phyloP scores from a whole-genome alignment of 2,888 invertebrate species.

The Zootermopsis nevadensis region DNA sequence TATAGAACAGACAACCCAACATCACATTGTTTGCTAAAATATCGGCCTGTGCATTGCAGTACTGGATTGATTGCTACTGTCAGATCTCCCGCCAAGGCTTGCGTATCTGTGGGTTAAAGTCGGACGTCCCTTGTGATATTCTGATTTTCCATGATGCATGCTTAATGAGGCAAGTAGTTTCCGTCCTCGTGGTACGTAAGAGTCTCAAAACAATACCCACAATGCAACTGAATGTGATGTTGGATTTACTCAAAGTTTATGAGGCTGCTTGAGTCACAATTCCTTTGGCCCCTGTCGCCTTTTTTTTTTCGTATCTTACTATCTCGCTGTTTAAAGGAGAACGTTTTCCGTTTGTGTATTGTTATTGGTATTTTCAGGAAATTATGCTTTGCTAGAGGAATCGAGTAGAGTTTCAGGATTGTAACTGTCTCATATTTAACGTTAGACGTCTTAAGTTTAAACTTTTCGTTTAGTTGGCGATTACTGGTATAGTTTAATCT shows the following conservation, averaged over 20 bases:
- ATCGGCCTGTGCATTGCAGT: neutral
- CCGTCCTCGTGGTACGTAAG: neutral
- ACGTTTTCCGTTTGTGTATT: neutral
- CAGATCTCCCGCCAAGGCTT: conserved; percentile 14
- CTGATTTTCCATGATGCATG: conserved; percentile 37
- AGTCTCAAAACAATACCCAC: neutral
- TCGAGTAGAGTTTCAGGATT: no score
- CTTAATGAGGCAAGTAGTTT: conserved; percentile 26
- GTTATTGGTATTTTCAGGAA: neutral
- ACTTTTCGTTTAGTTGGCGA: no score
- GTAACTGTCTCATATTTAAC: neutral
- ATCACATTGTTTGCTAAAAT: conserved; percentile 42
- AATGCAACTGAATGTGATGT: neutral
- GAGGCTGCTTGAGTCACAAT: conserved; percentile 15
- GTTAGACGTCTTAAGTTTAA: no score
- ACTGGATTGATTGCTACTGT: conserved; percentile 29
- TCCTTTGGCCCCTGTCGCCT: neutral
- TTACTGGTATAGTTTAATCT: no score
- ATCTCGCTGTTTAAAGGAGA: neutral
- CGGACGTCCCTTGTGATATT: conserved; percentile 8
- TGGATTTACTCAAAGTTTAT: conserved; percentile 21
- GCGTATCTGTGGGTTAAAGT: neutral
- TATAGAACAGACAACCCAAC: neutral
- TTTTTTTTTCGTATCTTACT: neutral
- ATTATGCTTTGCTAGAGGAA: no score